These are phyloP conservation scores for Andrena trimmerana DNA, from an alignment of 2,888 invertebrate species.

Conservation along the genomic window DNA sequence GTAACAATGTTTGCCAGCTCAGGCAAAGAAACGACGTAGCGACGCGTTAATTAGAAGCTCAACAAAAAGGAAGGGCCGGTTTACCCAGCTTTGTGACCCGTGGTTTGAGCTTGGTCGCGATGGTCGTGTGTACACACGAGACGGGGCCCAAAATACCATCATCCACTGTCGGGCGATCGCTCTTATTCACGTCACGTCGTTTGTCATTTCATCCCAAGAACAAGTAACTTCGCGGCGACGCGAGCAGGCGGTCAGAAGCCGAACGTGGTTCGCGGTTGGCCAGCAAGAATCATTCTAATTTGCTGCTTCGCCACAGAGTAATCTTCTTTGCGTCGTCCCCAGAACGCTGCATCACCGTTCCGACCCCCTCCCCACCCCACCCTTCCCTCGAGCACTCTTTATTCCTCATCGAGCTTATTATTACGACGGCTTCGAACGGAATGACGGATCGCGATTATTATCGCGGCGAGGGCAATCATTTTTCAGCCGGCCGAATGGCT, in stretches of 20 bases:
- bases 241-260: slow-evolving; percentile 30
- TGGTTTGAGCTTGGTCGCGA: slow-evolving; percentile 37
- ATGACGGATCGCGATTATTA: slow-evolving; percentile 39
- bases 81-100: slow-evolving; percentile 44
- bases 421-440: slow-evolving; percentile 8
- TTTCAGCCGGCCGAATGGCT: slow-evolving; percentile 1
- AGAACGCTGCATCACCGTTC: slow-evolving; percentile 6
- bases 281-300: slow-evolving; percentile 68
- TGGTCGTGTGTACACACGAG: slow-evolving; percentile 52
- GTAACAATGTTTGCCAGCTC: slow-evolving; percentile 48
- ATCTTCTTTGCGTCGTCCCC: slow-evolving; percentile 44
- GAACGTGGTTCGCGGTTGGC: slow-evolving; percentile 30
- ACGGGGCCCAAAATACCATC: slow-evolving; percentile 68
- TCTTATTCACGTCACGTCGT: slow-evolving; percentile 70
- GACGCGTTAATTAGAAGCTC: slow-evolving; percentile 67
- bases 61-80: slow-evolving; percentile 51
- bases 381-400: not conserved
- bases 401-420: slow-evolving; percentile 35
- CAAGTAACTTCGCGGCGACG: slow-evolving; percentile 51
- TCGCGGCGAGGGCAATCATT: slow-evolving; percentile 21
- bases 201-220: slow-evolving; percentile 71
- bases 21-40: slow-evolving; percentile 32
- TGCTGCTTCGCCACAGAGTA: slow-evolving; percentile 54
- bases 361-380: too few species aligned
- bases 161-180: slow-evolving; percentile 62